Evolutionary conservation across 2,888 invertebrate genomes (phyloP).

Genomic region (Blastobasis lacticolella): DNA sequence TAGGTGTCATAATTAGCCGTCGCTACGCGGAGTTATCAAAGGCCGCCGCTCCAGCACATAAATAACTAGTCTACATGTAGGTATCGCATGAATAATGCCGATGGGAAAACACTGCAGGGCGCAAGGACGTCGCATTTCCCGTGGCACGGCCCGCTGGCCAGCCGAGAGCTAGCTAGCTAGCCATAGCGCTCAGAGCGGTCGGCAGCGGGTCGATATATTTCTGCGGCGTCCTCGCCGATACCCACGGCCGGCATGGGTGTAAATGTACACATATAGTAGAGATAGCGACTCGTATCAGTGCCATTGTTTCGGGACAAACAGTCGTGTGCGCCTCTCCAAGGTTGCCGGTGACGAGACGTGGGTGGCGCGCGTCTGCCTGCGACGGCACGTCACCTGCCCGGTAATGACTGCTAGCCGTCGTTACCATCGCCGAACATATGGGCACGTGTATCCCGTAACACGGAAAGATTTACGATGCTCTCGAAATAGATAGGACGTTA

Average conservation of each 20-base stretch:
- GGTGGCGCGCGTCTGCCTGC: constrained; percentile 16
- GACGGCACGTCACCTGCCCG: constrained; percentile 5
- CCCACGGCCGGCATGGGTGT: constrained; percentile 13
- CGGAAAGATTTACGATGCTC: constrained; percentile 15
- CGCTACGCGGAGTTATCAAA: no score
- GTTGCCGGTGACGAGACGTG: constrained; percentile 25
- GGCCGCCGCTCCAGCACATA: no score
- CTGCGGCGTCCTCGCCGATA: constrained; percentile 60
- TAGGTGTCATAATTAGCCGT: no score
- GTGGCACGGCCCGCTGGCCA: constrained; percentile 25
- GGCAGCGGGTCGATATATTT: constrained; percentile 66
- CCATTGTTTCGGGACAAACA: constrained; percentile 26
- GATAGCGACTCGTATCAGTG: constrained; percentile 19
- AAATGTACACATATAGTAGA: constrained; percentile 10
- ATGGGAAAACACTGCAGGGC: constrained; percentile 33
- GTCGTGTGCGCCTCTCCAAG: constrained; percentile 28
- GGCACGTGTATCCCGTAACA: constrained; percentile 1
- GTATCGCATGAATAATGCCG: constrained; percentile 21
- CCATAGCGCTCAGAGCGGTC: constrained; percentile 16
- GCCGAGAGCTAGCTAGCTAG: background rate
- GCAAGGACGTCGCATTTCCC: constrained; percentile 46
- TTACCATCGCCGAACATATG: constrained; percentile 8
- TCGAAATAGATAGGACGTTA: constrained; percentile 34
- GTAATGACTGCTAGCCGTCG: constrained; percentile 15
- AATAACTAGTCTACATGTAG: no score